A percentile compares a stretch with the other conserved stretches of the same genome.
Conservation (phyloP, 2,888 invertebrate species). For the Drosophila multiciliata region DNA sequence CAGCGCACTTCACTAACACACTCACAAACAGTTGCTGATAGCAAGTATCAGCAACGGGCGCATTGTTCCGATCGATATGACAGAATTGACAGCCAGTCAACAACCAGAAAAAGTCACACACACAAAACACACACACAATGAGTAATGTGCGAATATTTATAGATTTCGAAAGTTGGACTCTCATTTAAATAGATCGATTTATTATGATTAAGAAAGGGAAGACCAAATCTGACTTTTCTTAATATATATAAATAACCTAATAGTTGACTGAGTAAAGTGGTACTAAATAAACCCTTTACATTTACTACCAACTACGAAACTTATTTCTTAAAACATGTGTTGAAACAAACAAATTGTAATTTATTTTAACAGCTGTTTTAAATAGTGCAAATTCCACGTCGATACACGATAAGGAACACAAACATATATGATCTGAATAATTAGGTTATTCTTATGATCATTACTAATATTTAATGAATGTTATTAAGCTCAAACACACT, state of each 20-base stretch:
- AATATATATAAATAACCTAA: not conserved
- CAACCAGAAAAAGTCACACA: not conserved
- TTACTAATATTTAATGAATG: not conserved
- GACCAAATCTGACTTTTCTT: not conserved
- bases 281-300: not conserved
- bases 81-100: slow-evolving; percentile 26
- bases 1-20: slow-evolving; percentile 40
- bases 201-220: not conserved
- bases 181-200: slow-evolving; percentile 8
- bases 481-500: not conserved
- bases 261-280: not conserved
- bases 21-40: slow-evolving; percentile 15
- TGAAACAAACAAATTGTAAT: not conserved
- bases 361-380: not conserved
- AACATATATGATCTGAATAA: not conserved
- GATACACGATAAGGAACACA: not conserved
- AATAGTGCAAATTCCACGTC: not conserved
- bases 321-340: not conserved
- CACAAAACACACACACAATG: not conserved
- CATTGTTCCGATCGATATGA: slow-evolving; percentile 4
- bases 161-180: not conserved
- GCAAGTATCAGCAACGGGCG: slow-evolving; percentile 28
- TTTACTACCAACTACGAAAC: not conserved
- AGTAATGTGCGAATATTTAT: not conserved
- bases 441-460: not conserved